Evolutionary conservation across 2,113 vertebrate genomes (phyloP).

Genomic region (Seriola quinqueradiata): DNA sequence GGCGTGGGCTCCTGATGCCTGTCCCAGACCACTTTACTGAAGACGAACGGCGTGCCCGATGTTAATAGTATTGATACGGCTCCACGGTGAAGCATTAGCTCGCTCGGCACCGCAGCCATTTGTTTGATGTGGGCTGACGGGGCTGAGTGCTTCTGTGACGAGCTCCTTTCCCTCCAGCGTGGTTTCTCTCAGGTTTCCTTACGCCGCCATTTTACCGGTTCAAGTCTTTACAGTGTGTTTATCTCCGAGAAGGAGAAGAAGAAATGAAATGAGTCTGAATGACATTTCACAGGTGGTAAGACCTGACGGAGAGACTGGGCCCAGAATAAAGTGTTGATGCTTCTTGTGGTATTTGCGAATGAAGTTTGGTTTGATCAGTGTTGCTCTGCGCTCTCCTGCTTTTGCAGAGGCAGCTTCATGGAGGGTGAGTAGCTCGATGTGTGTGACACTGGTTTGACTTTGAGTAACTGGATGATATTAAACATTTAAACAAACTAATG

Average conservation of each 20-base stretch:
- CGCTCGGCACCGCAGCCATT: slow-evolving; percentile 37
- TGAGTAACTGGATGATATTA: slow-evolving; percentile 6
- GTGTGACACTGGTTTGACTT: neutral
- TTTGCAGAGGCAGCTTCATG: slow-evolving; percentile 67
- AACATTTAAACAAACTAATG: neutral
- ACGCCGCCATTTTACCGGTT: neutral
- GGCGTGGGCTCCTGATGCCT: slow-evolving; percentile 31
- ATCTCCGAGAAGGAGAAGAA: neutral
- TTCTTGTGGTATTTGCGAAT: neutral
- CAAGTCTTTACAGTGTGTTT: neutral
- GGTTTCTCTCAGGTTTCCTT: slow-evolving; percentile 13
- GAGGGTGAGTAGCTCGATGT: slow-evolving; percentile 75
- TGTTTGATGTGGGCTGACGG: slow-evolving; percentile 47
- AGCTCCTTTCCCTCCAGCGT: slow-evolving; percentile 25
- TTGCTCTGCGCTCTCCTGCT: slow-evolving; percentile 64
- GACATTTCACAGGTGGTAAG: too few relatives aligned
- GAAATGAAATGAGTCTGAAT: too few relatives aligned
- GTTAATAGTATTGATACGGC: slow-evolving; percentile 60
- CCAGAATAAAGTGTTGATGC: too few relatives aligned
- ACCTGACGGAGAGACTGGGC: too few relatives aligned
- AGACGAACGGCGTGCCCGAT: slow-evolving; percentile 45
- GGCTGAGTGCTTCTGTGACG: slow-evolving; percentile 59
- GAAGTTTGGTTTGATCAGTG: slow-evolving; percentile 13
- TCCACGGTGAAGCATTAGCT: slow-evolving; percentile 60
- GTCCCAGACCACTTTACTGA: slow-evolving; percentile 64